Evolutionary conservation across 92 coral and sea anemone species (phyloP), one percentile per base, ranked within the genome.

Genomic region (Bergia sp.): DNA sequence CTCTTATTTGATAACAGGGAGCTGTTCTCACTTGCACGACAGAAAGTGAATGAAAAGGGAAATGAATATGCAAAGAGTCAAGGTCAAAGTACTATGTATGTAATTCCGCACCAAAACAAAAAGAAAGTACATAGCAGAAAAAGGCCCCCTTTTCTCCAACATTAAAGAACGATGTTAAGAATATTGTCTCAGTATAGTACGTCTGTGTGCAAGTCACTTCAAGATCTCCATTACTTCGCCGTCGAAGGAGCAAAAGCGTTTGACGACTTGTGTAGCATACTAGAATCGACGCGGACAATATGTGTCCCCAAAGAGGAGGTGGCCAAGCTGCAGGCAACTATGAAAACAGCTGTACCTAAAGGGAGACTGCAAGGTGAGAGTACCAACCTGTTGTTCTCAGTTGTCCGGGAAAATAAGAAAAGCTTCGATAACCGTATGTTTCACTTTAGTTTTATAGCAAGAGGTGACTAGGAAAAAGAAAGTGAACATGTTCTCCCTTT

Each of bases 231-330:
- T 81, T 86, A 86, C 57, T 74, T 80, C 12, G 72, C 86, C 3
- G 86, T 87, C 16, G 87, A 78, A 20, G 91, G 90, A 5, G 90
- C 77, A n/a, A 36, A 23, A 20, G 91, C 91, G 1, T 88, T 88
- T 69, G 91, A 88, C 64, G 85, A 80, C 44, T 86, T 88, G 39
- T 11, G 23, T 2, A 61, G 38, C 9, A 41, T 85, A 5, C n/a
- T 23, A 37, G 74, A 67, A 21, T 67, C 74, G 23, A 67, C 74
- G 23, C 37, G 23, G n/a, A 16, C n/a, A 7, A 10, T 67, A 36
- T 21, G 72, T 36, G 71, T 43, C 9, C 29, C 39, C 44, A 80
- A 61, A 3, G 73, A 37, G 5, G 13, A 47, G 72, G 71, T 29
- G n/a, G 39, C 47, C 5, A 55, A 55, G 20, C 6, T 16, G 23